Base-by-base conservation (phyloP, 2,797 vertebrate species). In the Trachops cirrhosus region DNA sequence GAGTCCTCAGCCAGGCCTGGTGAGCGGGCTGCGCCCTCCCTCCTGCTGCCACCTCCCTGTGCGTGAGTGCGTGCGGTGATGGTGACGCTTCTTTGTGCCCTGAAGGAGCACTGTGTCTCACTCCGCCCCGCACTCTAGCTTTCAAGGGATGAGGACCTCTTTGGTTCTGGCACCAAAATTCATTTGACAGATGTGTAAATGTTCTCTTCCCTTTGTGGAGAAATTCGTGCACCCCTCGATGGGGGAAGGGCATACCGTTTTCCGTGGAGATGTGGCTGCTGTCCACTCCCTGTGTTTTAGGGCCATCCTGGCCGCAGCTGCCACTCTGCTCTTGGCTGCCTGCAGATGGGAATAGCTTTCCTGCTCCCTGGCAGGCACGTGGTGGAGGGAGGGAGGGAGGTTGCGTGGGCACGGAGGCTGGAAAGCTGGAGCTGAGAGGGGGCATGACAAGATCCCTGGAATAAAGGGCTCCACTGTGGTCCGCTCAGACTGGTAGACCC, bases 41-140 rank as follows among this genome's bases (percentile, higher is more conserved):
- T 19, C 6, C 34, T n/a, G n/a, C 9, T 16, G 37, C 14, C 41
- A 11, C 34, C 39, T 26, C 9, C n/a, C 6, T 16, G 14, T n/a
- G 52, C 16, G 2, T 1, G 24, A 19, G 26, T 1, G 0, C 4
- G 3, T 7, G 32, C 15, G 57, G 5, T 4, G 57, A 3, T 4
- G 44, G 34, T 44, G 44, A 32, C 1, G 0, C 16, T 29, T 14
- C 14, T 34, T 2, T 26, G 29, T 15, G 26, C 14, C 62, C 3
- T 0, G 41, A 67, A 32, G 48, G 18, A 64, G 2, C 19, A 14
- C 6, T 3, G 19, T 19, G 29, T 26, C 37, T 68, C 18, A 4
- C 11, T 37, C 59, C 50, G 16, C 37, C 14, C 18, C 32, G 41
- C 2, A 16, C 10, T 1, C n/a, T 4, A 57, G 37, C 70, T 78